Percentiles rank a stretch among this genome's conserved stretches.
Conservation (phyloP, 2,888 invertebrate genomes). For the Agrochola litura region DNA sequence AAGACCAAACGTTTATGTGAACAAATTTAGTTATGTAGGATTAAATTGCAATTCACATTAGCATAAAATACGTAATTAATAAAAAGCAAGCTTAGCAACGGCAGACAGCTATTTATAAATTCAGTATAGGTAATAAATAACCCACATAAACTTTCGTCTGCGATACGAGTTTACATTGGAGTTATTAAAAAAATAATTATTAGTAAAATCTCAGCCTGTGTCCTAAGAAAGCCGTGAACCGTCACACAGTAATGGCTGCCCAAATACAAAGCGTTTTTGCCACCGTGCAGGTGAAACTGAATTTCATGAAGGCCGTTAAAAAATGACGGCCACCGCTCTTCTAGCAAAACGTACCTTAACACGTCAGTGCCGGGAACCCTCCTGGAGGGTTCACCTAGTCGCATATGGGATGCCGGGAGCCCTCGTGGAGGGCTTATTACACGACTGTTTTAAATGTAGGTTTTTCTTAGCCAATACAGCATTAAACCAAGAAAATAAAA, state of each 20-base stretch:
- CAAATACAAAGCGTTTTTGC: neutral
- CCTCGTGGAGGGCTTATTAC: too few species aligned
- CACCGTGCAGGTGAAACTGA: neutral
- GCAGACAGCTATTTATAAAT: conserved; percentile 16
- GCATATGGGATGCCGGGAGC: too few species aligned
- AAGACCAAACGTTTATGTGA: neutral
- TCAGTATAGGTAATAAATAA: neutral
- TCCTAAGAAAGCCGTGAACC: neutral
- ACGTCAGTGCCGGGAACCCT: too few species aligned
- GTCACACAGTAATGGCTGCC: neutral
- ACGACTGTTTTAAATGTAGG: too few species aligned
- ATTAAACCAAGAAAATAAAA: too few species aligned
- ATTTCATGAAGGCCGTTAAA: neutral
- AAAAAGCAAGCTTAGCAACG: conserved; percentile 17
- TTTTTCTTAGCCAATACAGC: too few species aligned
- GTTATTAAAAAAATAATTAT: neutral
- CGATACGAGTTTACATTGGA: neutral
- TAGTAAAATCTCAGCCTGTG: neutral
- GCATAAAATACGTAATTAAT: neutral
- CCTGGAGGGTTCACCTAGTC: too few species aligned
- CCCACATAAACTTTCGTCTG: neutral
- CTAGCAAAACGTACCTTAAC: neutral
- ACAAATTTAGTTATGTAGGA: neutral
- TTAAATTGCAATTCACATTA: conserved; percentile 17
- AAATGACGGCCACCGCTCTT: neutral